Evolutionary conservation across 2,888 invertebrate species (phyloP).

Genomic region (Troglohyphantes excavatus): DNA sequence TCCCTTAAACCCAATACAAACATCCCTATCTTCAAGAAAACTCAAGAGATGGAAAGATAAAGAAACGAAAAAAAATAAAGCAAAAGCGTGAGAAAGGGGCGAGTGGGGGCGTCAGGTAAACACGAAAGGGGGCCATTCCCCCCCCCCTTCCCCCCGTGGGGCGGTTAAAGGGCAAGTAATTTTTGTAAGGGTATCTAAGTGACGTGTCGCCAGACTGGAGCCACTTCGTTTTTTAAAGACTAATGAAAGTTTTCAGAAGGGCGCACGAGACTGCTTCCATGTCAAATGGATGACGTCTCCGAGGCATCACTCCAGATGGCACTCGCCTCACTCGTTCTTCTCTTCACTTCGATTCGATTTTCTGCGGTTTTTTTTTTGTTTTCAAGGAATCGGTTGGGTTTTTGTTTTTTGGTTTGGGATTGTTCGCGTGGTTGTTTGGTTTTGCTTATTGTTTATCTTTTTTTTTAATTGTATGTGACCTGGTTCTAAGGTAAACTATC

Average conservation of each 20-base stretch:
- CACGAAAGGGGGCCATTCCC: too few species aligned
- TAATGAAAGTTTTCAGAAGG: slow-evolving; percentile 74
- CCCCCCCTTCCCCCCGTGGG: slow-evolving; percentile 32
- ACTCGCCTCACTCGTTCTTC: slow-evolving; percentile 1
- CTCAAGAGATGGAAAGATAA: neutral
- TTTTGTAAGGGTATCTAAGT: slow-evolving; percentile 75
- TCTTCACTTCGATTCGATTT: neutral
- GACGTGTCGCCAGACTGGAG: slow-evolving; percentile 77
- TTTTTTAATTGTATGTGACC: too few species aligned
- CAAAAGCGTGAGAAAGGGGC: slow-evolving; percentile 36
- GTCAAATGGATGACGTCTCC: slow-evolving; percentile 53
- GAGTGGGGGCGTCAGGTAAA: slow-evolving; percentile 74
- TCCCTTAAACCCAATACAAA: neutral
- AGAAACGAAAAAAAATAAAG: neutral
- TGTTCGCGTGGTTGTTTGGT: neutral
- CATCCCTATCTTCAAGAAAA: neutral
- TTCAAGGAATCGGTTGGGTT: neutral
- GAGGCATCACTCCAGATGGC: slow-evolving; percentile 75
- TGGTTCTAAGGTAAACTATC: too few species aligned
- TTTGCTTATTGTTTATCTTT: neutral
- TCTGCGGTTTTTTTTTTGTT: neutral
- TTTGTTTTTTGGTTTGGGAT: neutral
- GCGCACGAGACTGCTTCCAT: slow-evolving; percentile 36
- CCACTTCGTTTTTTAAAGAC: slow-evolving; percentile 62
- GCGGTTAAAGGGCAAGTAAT: slow-evolving; percentile 77